phyloP scores from a whole-genome alignment of 1,140 invertebrate genomes.

The Drosophila nigromelanica region DNA sequence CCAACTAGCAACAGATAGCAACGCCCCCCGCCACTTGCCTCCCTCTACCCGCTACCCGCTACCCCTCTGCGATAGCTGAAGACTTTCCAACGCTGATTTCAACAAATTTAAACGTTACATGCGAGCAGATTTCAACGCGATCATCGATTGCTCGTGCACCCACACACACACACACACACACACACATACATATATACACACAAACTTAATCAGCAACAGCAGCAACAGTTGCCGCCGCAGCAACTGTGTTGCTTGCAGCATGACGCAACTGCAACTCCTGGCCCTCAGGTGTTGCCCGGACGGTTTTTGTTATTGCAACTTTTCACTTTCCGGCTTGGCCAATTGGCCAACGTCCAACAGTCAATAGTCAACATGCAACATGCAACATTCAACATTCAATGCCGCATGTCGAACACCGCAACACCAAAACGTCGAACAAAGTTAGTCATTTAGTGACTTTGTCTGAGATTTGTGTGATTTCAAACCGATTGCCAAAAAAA shows the following conservation, averaged over 20 bases:
- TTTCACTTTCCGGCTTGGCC: conserved; percentile 50
- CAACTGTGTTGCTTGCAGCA: conserved; percentile 43
- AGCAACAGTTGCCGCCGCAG: conserved; percentile 32
- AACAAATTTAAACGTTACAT: conserved; percentile 82
- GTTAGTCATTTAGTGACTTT: conserved; percentile 72
- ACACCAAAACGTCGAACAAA: conserved; percentile 34
- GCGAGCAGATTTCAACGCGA: conserved; percentile 80
- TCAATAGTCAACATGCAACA: conserved; percentile 51
- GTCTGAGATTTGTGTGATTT: conserved; percentile 59
- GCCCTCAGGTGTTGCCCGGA: conserved; percentile 70
- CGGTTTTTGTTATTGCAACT: conserved; percentile 57
- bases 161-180: conserved; percentile 52
- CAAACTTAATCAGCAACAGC: conserved; percentile 1
- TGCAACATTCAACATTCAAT: conserved; percentile 50
- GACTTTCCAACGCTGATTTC: conserved; percentile 49
- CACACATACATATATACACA: no score
- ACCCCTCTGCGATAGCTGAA: conserved; percentile 22
- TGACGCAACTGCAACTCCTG: conserved; percentile 64
- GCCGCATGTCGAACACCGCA: conserved; percentile 49
- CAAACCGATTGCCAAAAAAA: conserved; percentile 44
- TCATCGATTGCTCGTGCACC: conserved; percentile 75
- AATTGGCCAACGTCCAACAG: conserved; percentile 62
- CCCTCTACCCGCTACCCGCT: not conserved
- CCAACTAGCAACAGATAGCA: not conserved
- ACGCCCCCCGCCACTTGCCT: not conserved